Conservation (phyloP, 2,113 vertebrate species). For the Neogale vison region DNA sequence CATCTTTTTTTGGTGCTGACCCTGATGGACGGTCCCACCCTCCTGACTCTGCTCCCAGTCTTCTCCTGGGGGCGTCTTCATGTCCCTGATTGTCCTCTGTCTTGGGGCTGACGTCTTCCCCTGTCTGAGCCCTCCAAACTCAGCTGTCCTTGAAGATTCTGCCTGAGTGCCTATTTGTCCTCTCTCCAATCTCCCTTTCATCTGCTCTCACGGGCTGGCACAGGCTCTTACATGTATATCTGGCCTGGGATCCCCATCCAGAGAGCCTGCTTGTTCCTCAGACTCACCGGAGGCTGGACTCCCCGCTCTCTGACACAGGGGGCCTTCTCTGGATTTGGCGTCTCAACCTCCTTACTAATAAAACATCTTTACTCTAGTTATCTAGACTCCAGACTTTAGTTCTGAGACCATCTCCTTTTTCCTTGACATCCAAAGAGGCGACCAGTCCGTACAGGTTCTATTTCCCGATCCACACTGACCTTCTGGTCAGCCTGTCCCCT, state of each 20-base stretch:
- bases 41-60: background rate
- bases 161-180: background rate
- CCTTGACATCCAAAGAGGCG: background rate
- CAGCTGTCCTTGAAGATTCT: background rate
- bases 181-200: background rate
- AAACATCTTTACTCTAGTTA: background rate
- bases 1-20: background rate
- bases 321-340: background rate
- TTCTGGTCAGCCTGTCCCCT: background rate
- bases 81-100: background rate
- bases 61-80: fast-evolving
- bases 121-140: background rate
- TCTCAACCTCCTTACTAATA: background rate
- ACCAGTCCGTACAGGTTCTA: background rate
- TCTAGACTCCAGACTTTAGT: background rate
- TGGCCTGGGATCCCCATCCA: background rate
- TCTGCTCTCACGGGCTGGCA: background rate
- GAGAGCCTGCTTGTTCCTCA: background rate
- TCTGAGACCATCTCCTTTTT: background rate
- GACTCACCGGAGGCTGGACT: background rate
- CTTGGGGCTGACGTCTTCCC: background rate
- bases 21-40: background rate
- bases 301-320: background rate
- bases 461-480: background rate
- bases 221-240: background rate